Evolutionary conservation across 2,797 vertebrate species (phyloP).

Genomic region (Lacerta agilis): DNA sequence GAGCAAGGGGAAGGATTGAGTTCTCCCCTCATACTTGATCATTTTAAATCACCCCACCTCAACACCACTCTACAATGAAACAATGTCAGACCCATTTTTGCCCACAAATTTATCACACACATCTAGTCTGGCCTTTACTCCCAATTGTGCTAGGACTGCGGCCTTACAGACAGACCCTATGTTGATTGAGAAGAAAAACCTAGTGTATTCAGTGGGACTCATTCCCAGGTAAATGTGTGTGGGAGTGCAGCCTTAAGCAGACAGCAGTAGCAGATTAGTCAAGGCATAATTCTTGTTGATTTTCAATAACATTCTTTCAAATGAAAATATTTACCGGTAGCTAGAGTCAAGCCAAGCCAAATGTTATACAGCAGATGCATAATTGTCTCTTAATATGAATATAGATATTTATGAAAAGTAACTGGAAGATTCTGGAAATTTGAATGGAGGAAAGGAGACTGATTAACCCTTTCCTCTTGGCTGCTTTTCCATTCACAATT

Average conservation of each 20-base stretch:
- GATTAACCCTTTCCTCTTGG: not conserved
- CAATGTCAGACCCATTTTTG: not conserved
- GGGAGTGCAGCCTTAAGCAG: not conserved
- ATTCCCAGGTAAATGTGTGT: not conserved
- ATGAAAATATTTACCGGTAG: not conserved
- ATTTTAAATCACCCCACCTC: not conserved
- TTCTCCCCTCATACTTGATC: not conserved
- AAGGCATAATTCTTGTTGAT: constrained; percentile 2
- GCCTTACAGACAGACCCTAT: not conserved
- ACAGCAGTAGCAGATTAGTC: not conserved
- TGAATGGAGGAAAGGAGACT: not conserved
- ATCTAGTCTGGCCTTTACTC: not conserved
- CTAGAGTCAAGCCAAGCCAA: constrained; percentile 6
- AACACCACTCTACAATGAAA: not conserved
- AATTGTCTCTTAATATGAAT: not conserved
- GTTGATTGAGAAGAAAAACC: not conserved
- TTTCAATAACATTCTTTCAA: not conserved
- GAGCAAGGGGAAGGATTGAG: not conserved
- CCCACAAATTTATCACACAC: too few species aligned
- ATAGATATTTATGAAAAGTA: not conserved
- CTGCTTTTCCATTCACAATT: not conserved
- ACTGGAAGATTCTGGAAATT: not conserved
- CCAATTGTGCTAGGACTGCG: not conserved
- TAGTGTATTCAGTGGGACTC: not conserved
- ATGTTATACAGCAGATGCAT: not conserved